Percentiles rank a stretch among this genome's conserved stretches.
Conservation (phyloP, 2,113 vertebrate genomes). For the Trematocara zebra region DNA sequence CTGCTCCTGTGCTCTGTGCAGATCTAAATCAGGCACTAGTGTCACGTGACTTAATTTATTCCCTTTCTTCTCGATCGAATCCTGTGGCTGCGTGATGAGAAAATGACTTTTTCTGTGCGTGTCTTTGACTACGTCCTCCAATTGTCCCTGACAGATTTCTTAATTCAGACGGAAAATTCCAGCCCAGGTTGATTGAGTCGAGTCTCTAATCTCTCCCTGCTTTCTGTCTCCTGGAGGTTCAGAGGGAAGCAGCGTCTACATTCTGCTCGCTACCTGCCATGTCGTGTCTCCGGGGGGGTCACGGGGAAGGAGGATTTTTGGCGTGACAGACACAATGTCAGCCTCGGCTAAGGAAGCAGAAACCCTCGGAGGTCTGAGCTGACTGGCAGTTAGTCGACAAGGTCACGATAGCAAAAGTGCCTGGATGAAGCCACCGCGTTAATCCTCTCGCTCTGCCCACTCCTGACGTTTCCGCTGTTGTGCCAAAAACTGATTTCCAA, state of each 20-base stretch:
- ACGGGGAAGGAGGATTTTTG: neutral
- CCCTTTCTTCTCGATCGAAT: slow-evolving; percentile 13
- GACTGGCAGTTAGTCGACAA: slow-evolving; percentile 58
- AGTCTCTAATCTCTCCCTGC: slow-evolving; percentile 3
- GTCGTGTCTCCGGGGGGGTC: neutral
- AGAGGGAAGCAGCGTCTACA: neutral
- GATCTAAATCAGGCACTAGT: slow-evolving; percentile 29
- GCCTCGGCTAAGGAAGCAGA: slow-evolving; percentile 40
- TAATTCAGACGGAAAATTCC: neutral
- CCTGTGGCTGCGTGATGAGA: neutral
- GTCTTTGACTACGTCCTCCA: slow-evolving; percentile 2
- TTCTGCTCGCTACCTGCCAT: slow-evolving; percentile 22
- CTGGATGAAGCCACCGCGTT: slow-evolving; percentile 31
- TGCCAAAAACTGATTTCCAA: too few species aligned
- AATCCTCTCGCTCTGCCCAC: slow-evolving; percentile 45
- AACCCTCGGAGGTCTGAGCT: slow-evolving; percentile 47
- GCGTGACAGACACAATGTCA: slow-evolving; percentile 18
- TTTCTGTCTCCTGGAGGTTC: neutral
- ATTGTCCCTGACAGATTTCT: neutral
- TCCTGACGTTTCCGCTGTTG: slow-evolving; percentile 33
- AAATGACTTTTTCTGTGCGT: neutral
- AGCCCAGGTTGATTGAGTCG: slow-evolving; percentile 8
- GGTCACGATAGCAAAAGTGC: slow-evolving; percentile 54
- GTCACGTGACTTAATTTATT: slow-evolving; percentile 34
- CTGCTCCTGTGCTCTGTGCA: neutral